Evolutionary conservation across 2,888 invertebrate genomes (phyloP).

Genomic region (Pardosa pseudoannulata): DNA sequence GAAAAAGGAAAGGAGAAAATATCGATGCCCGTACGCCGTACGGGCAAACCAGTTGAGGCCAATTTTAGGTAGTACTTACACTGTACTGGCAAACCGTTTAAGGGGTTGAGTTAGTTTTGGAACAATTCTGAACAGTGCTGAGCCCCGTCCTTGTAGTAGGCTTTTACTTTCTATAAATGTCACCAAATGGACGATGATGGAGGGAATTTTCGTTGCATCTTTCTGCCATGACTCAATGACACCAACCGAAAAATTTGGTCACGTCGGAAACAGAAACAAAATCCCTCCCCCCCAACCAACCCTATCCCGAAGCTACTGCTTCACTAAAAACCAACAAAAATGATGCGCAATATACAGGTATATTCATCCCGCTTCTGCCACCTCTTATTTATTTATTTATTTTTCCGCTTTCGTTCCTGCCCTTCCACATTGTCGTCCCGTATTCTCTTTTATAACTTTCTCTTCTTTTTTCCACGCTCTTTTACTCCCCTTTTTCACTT

Average conservation of each 20-base stretch:
- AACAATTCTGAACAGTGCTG: no score
- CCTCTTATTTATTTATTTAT: background rate
- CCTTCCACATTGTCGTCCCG: background rate
- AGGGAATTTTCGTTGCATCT: background rate
- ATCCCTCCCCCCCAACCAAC: background rate
- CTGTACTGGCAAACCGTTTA: no score
- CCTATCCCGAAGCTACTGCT: background rate
- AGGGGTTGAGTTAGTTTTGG: no score
- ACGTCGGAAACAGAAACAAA: background rate
- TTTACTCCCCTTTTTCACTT: background rate
- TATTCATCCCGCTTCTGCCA: slow-evolving; percentile 22
- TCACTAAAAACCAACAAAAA: slow-evolving; percentile 41
- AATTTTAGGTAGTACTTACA: no score
- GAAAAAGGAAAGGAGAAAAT: no score
- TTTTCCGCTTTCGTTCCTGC: background rate
- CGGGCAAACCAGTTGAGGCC: no score
- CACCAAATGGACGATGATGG: background rate
- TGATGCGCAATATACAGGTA: slow-evolving; percentile 43
- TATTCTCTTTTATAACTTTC: background rate
- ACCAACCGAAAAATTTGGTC: background rate
- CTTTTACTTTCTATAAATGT: background rate
- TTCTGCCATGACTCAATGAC: background rate
- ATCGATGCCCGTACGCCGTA: no score
- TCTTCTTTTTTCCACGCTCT: no score
- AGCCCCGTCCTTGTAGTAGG: no score